These are phyloP conservation scores for Microdon myrmicae DNA, from an alignment of 2,888 invertebrate species.

Conservation along the genomic window DNA sequence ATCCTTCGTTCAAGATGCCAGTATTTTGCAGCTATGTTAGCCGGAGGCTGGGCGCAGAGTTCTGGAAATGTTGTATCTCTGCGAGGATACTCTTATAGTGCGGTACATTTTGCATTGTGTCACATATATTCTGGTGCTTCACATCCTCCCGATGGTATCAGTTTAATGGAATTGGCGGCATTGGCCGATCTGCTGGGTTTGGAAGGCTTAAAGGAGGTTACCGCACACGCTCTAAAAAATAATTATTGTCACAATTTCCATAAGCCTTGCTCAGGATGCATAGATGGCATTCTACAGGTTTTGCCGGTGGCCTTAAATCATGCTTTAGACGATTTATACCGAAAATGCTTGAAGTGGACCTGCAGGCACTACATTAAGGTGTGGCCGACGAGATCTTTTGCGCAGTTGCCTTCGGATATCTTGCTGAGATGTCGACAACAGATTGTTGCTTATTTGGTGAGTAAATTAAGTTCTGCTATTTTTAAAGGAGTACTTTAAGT, in stretches of 20 bases:
- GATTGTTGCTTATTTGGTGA: conserved; percentile 80
- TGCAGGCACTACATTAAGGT: conserved; percentile 86
- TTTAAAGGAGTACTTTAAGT: no score
- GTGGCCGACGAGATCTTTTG: conserved; percentile 92
- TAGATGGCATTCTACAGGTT: conserved; percentile 87
- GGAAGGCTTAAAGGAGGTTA: conserved; percentile 92
- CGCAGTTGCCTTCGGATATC: conserved; percentile 83
- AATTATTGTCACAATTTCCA: conserved; percentile 96
- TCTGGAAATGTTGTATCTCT: conserved; percentile 85
- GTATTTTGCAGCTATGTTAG: conserved; percentile 91
- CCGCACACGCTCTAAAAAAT: conserved; percentile 85
- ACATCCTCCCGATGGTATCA: conserved; percentile 86
- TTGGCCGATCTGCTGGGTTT: conserved; percentile 89
- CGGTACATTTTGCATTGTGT: conserved; percentile 90
- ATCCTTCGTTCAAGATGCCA: conserved; percentile 90
- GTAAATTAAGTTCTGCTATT: conserved; percentile 34
- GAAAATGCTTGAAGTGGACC: conserved; percentile 88
- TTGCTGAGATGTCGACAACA: conserved; percentile 86
- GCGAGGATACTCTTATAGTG: conserved; percentile 83
- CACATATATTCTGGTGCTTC: conserved; percentile 95
- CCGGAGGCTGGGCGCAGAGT: conserved; percentile 85
- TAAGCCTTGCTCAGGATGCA: conserved; percentile 90
- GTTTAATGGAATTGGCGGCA: conserved; percentile 86
- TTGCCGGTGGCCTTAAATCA: conserved; percentile 86
- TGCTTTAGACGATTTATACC: conserved; percentile 86